Percentiles rank a stretch among this genome's conserved stretches.
Evolutionary conservation across 1,140 invertebrate genomes (phyloP).

Genomic region (Idris sp.): DNA sequence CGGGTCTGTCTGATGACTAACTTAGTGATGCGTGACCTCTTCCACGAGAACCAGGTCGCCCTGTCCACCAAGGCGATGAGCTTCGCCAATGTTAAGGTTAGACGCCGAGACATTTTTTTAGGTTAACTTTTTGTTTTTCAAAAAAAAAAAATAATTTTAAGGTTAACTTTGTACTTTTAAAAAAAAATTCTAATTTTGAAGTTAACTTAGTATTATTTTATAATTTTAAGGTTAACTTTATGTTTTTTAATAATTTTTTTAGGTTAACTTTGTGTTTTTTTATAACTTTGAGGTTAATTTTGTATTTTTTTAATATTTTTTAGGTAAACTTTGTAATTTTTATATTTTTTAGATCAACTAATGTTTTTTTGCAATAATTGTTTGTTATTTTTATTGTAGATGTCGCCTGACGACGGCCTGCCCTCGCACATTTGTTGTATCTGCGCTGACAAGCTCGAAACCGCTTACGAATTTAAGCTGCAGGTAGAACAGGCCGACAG

Average conservation of each 20-base stretch:
- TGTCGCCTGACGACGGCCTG: slow-evolving; percentile 81
- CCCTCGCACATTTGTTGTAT: slow-evolving; percentile 81
- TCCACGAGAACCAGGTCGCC: slow-evolving; percentile 64
- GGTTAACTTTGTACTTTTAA: no score
- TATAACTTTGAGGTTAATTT: no score
- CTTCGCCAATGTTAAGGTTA: slow-evolving; percentile 77
- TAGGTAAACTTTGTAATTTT: no score
- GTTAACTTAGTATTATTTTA: no score
- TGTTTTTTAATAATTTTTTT: no score
- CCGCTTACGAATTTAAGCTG: slow-evolving; percentile 82
- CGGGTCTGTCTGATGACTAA: slow-evolving; percentile 71
- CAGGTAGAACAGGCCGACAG: slow-evolving; percentile 82
- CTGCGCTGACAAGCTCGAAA: slow-evolving; percentile 81
- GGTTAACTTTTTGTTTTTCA: no score
- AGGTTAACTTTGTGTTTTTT: no score
- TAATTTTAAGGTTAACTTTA: no score
- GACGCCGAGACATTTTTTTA: slow-evolving; percentile 63
- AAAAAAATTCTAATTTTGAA: no score
- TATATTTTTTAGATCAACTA: no score
- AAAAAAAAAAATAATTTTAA: no score
- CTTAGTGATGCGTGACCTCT: slow-evolving; percentile 71
- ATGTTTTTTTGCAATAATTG: no score
- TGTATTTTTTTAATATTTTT: slow-evolving; percentile 6
- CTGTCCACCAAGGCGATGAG: slow-evolving; percentile 74
- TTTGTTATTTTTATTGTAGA: slow-evolving; percentile 66